A percentile compares a stretch with the other conserved stretches of the same genome.
These are phyloP conservation scores for Cylloceria caligata DNA, from an alignment of 2,888 invertebrate species.

Conservation along the genomic window DNA sequence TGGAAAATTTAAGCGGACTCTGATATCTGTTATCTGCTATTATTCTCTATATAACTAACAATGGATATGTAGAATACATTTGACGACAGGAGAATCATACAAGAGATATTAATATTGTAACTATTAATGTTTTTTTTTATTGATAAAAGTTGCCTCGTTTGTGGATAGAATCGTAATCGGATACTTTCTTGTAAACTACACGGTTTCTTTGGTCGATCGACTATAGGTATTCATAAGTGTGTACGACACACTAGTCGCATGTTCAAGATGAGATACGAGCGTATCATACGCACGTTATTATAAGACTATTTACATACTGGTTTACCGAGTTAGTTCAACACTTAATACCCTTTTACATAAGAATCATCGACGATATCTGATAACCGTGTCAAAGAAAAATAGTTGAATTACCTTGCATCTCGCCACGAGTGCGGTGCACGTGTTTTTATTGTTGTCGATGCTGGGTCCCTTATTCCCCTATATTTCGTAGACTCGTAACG, in stretches of 20 bases:
- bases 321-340: conserved; percentile 50
- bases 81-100: background rate
- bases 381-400: conserved; percentile 45
- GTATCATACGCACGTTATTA: conserved; percentile 27
- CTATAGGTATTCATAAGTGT: conserved; percentile 26
- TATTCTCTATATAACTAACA: too few relatives aligned
- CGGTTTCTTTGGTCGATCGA: conserved; percentile 56
- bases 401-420: background rate
- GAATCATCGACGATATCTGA: conserved; percentile 57
- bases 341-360: conserved; percentile 61
- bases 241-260: conserved; percentile 4
- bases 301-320: conserved; percentile 36
- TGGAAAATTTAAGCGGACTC: conserved; percentile 15
- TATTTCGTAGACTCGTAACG: background rate
- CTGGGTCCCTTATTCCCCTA: background rate
- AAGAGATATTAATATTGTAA: too few relatives aligned
- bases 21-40: too few relatives aligned
- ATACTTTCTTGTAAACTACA: conserved; percentile 63
- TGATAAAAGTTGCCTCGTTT: conserved; percentile 12
- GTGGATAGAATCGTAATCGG: conserved; percentile 42
- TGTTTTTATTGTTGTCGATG: background rate
- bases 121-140: conserved; percentile 28
- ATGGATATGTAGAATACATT: background rate
- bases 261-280: conserved; percentile 26
- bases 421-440: background rate